Evolutionary conservation across 1,140 invertebrate species (phyloP).

Genomic region (Zaprionus vittiger): DNA sequence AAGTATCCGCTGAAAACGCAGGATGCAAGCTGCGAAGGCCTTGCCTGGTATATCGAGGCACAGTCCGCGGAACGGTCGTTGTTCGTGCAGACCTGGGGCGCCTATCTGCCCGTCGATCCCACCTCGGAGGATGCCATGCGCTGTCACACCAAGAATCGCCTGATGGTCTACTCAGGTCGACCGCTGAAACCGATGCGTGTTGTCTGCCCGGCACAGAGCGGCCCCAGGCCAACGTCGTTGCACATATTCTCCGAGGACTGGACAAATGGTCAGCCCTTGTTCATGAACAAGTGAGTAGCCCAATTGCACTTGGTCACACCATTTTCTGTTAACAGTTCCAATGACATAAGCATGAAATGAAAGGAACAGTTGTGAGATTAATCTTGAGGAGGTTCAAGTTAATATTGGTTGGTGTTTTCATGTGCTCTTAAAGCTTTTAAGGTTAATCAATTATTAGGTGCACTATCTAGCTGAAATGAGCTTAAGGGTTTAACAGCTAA

Average conservation of each 20-base stretch:
- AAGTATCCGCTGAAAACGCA: conserved; percentile 86
- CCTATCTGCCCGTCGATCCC: conserved; percentile 85
- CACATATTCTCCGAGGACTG: conserved; percentile 91
- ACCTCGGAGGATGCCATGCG: conserved; percentile 86
- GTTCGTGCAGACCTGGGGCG: conserved; percentile 91
- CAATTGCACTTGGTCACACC: neutral
- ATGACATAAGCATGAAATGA: conserved; percentile 1
- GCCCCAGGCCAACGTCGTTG: conserved; percentile 88
- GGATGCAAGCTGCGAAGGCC: conserved; percentile 89
- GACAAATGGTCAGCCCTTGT: conserved; percentile 85
- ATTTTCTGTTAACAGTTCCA: neutral
- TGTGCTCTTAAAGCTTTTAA: neutral
- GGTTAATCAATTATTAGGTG: no score
- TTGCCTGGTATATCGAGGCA: conserved; percentile 91
- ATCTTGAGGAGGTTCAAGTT: neutral
- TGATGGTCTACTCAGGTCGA: conserved; percentile 88
- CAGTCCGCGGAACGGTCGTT: conserved; percentile 89
- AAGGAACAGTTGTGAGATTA: neutral
- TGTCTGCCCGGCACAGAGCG: conserved; percentile 90
- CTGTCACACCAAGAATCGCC: conserved; percentile 87
- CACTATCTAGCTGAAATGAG: no score
- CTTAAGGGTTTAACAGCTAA: no score
- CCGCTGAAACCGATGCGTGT: conserved; percentile 88
- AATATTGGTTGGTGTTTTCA: neutral
- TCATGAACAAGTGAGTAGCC: conserved; percentile 82